Conservation (phyloP, 2,113 vertebrate genomes). For the Rhynchomys soricoides region DNA sequence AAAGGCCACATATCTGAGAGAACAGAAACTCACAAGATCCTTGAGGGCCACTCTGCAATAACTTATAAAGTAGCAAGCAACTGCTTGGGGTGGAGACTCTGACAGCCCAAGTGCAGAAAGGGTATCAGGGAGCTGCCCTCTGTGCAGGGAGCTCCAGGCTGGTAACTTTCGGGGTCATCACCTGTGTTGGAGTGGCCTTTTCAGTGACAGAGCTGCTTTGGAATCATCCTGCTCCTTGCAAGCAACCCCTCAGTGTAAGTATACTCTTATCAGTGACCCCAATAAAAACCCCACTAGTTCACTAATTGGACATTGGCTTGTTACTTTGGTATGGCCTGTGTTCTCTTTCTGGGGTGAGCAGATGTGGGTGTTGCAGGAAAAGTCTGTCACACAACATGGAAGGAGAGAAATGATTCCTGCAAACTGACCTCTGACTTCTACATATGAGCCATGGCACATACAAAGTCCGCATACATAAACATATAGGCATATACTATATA, state of each 20-base stretch:
- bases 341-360: not conserved
- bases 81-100: not conserved
- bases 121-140: not conserved
- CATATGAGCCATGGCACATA: not conserved
- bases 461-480: not conserved
- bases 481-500: not conserved
- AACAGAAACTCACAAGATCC: not conserved
- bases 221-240: not conserved
- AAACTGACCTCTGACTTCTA: not conserved
- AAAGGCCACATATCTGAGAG: not conserved
- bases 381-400: not conserved
- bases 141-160: not conserved
- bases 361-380: not conserved
- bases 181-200: not conserved
- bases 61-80: not conserved
- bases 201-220: not conserved
- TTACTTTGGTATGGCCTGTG: not conserved
- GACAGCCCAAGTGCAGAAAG: not conserved
- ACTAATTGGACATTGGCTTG: not conserved
- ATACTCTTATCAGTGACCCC: not conserved
- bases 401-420: not conserved
- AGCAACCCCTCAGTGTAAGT: not conserved
- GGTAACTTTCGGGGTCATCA: not conserved
- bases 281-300: not conserved
- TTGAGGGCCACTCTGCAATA: not conserved